Base-by-base conservation (phyloP, 2,888 invertebrate genomes). In the Apamea anceps region DNA sequence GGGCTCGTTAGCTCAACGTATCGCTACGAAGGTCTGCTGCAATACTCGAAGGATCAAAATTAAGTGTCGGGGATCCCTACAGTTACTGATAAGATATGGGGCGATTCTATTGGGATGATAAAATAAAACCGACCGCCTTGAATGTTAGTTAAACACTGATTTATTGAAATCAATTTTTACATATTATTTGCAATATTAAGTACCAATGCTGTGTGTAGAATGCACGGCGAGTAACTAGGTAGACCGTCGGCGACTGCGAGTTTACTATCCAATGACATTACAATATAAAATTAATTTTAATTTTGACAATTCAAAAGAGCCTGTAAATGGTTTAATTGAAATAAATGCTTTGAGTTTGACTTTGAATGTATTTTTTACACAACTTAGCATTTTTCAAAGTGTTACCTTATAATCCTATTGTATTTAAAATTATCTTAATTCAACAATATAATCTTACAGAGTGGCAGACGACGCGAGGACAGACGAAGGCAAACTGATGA, bases 401-500 rank as follows among this genome's bases (percentile, higher is more conserved):
- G 12, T 65, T 54, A 37, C 28, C 37, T 28, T 37, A 48, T 6
- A n/a, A 68, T 21, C 2, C 3, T 48, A 28, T 48, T 10, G 28
- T 1, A 5, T 18, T 57, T 21, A 25, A 51, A 13, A 63, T 45
- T 6, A 32, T 28, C n/a, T 57, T n/a, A 57, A 32, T 28, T 12
- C 10, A 45, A 37, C 13, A 54, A 54, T 8, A 12, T 73, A 28
- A 48, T 12, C 21, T 87, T 87, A 0, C 93, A 94, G 94, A 93
- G 90, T 82, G 94, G 94, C 51, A 87, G 94, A 82, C 94, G 93
- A 85, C 97, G 98, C 91, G 98, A 98, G 84, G 98, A 98, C 90
- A 96, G 98, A 89, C 98, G 98, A 87, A 97, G 98, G 91, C 98
- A 98, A 91, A 98, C 98, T 72, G 98, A 98, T 93, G 98, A 99